A percentile compares a stretch with the other conserved stretches of the same genome.
Evolutionary conservation across 2,797 vertebrate species (phyloP).

Genomic region (Craterocephalus amniculus): DNA sequence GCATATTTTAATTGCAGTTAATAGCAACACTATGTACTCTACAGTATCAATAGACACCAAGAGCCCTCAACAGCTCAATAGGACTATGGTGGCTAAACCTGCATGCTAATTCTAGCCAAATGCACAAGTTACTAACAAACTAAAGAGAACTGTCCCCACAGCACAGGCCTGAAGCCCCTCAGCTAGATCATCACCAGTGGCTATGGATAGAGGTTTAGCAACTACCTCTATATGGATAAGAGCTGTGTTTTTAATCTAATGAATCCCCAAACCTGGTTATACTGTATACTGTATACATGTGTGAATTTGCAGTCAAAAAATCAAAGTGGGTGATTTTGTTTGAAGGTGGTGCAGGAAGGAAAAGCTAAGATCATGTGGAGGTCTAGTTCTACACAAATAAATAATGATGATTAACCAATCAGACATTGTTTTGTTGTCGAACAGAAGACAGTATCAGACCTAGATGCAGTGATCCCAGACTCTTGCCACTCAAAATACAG

Average conservation of each 20-base stretch:
- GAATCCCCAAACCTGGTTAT: background rate
- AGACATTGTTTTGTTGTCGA: no score
- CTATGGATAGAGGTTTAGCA: background rate
- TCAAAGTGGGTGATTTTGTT: no score
- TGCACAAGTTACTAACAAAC: background rate
- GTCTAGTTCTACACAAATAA: no score
- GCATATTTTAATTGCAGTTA: conserved; percentile 17
- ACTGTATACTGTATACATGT: background rate
- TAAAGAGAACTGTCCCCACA: background rate
- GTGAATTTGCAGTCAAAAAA: background rate
- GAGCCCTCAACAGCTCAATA: background rate
- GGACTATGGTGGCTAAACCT: background rate
- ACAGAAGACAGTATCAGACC: no score
- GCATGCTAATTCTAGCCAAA: background rate
- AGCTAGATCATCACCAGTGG: background rate
- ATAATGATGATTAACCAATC: no score
- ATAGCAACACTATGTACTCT: background rate
- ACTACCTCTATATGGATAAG: background rate
- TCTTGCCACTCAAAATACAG: background rate
- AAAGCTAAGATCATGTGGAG: no score
- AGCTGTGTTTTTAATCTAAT: background rate
- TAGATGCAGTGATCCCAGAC: background rate
- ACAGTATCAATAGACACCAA: background rate
- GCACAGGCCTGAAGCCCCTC: background rate
- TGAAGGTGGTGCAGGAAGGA: no score